These are phyloP conservation scores for Odontamblyopus rebecca DNA, from an alignment of 2,797 vertebrate species.

Conservation along the genomic window DNA sequence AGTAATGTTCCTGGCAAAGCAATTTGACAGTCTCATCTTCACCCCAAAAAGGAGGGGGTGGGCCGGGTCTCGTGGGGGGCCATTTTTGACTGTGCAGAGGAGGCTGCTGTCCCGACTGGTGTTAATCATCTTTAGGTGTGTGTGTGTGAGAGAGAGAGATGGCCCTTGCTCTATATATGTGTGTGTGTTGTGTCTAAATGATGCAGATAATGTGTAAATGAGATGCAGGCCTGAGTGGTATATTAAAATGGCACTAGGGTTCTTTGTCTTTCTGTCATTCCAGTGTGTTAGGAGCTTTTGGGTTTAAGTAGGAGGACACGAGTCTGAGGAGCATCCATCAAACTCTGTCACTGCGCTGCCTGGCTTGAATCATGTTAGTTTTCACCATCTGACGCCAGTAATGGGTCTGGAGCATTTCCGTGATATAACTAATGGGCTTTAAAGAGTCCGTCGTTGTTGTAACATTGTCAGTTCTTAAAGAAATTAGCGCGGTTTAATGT, in stretches of 20 bases:
- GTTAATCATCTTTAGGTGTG: conserved; percentile 95
- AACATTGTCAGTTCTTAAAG: background rate
- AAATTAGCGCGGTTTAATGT: background rate
- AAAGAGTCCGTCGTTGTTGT: background rate
- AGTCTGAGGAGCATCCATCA: conserved; percentile 64
- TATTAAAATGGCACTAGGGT: conserved; percentile 83
- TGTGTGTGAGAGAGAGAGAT: conserved; percentile 69
- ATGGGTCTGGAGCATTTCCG: background rate
- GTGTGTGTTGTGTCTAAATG: conserved; percentile 19
- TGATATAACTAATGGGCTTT: background rate
- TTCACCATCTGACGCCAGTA: background rate
- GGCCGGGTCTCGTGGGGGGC: conserved; percentile 81
- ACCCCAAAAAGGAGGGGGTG: conserved; percentile 86
- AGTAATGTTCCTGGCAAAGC: conserved; percentile 96
- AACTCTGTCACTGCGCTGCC: conserved; percentile 40
- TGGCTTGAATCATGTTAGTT: conserved; percentile 19
- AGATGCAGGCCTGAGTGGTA: conserved; percentile 86
- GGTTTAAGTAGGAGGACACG: conserved; percentile 67
- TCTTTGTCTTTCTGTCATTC: conserved; percentile 74
- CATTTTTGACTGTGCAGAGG: conserved; percentile 89
- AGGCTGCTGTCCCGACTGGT: conserved; percentile 87
- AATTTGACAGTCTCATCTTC: conserved; percentile 97
- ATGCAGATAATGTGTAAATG: conserved; percentile 79
- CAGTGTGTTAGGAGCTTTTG: conserved; percentile 67
- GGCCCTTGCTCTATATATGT: conserved; percentile 79